Evolutionary conservation across 1,140 invertebrate genomes (phyloP).

Genomic region (Frieseomelitta varia): DNA sequence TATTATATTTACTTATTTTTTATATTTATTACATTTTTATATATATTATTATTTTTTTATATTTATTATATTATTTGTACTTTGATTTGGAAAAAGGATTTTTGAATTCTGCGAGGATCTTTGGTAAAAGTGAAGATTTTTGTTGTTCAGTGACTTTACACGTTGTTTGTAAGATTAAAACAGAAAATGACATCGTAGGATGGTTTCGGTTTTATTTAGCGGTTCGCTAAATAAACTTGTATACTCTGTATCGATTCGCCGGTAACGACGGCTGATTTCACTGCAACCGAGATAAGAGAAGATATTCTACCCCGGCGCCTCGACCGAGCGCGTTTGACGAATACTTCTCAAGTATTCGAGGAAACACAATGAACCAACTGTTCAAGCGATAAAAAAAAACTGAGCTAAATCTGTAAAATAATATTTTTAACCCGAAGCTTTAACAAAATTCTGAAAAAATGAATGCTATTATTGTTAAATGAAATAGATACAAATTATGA

Average conservation of each 20-base stretch:
- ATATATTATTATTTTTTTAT: too few species aligned
- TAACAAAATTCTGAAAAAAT: not conserved
- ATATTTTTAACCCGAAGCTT: not conserved
- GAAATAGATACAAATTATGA: too few species aligned
- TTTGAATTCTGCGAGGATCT: not conserved
- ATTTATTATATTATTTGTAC: too few species aligned
- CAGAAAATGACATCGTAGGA: not conserved
- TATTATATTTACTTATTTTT: too few species aligned
- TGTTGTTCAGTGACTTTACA: not conserved
- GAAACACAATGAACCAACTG: not conserved
- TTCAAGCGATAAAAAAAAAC: not conserved
- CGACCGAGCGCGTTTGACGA: not conserved
- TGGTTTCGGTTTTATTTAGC: not conserved
- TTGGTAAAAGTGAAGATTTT: not conserved
- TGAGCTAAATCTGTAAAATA: not conserved
- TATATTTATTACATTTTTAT: too few species aligned
- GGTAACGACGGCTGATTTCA: constrained; percentile 17
- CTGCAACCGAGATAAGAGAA: constrained; percentile 20
- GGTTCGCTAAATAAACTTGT: constrained; percentile 1
- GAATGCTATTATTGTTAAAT: not conserved
- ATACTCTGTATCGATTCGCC: constrained; percentile 1
- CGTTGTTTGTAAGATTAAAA: not conserved
- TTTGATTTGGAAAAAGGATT: not conserved
- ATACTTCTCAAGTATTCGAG: not conserved
- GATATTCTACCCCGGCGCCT: not conserved